These are phyloP conservation scores for Mugil cephalus DNA, from an alignment of 2,113 vertebrate species.

Conservation along the genomic window DNA sequence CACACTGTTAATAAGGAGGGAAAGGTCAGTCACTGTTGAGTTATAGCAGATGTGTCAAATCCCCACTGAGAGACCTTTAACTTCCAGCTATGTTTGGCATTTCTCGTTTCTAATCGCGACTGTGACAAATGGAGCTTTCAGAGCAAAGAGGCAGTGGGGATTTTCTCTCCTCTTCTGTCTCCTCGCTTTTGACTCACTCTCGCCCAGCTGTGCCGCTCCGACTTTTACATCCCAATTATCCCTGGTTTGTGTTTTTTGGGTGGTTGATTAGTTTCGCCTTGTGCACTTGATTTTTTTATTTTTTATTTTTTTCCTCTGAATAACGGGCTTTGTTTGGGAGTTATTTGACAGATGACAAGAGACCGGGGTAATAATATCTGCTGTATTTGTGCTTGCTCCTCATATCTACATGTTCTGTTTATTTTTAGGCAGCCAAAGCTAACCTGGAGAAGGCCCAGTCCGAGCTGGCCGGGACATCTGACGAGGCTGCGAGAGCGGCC, in stretches of 20 bases:
- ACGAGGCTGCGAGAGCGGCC: slow-evolving; percentile 89
- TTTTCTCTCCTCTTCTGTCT: slow-evolving; percentile 54
- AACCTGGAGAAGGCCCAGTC: slow-evolving; percentile 94
- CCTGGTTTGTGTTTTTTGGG: neutral
- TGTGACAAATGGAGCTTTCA: slow-evolving; percentile 85
- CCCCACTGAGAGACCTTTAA: slow-evolving; percentile 88
- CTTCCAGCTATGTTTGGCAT: slow-evolving; percentile 88
- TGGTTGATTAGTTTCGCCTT: neutral
- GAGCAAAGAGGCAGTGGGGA: slow-evolving; percentile 72
- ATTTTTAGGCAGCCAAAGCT: slow-evolving; percentile 88
- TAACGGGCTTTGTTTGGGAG: neutral
- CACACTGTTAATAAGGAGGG: slow-evolving; percentile 82
- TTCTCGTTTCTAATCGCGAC: slow-evolving; percentile 85
- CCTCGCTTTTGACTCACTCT: slow-evolving; percentile 11
- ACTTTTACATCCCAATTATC: slow-evolving; percentile 23
- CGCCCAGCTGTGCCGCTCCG: neutral
- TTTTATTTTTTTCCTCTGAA: too few relatives aligned
- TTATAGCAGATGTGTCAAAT: slow-evolving; percentile 85
- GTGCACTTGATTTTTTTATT: too few relatives aligned
- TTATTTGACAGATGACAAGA: neutral
- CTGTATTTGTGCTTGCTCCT: neutral
- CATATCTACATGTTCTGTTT: neutral
- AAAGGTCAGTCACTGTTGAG: slow-evolving; percentile 87
- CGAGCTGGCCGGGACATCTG: slow-evolving; percentile 78
- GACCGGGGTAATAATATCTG: neutral